Conservation (phyloP, 2,113 vertebrate genomes). For the Poeciliopsis retropinna region DNA sequence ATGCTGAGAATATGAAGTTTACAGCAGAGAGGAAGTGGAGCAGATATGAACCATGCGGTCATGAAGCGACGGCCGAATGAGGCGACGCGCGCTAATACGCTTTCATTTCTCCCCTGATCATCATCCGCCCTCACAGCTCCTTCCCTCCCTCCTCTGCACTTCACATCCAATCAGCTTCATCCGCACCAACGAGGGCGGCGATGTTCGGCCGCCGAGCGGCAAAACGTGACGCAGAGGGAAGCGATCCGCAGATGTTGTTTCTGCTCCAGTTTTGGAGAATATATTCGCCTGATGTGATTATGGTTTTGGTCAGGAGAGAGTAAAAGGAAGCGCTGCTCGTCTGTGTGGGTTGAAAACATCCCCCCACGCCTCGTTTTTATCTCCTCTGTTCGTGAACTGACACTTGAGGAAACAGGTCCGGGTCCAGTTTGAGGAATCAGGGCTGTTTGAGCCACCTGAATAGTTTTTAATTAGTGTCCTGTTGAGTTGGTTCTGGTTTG, state of each 20-base stretch:
- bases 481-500: no score
- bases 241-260: constrained; percentile 13
- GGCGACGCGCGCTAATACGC: background rate
- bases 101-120: constrained; percentile 29
- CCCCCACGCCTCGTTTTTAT: constrained; percentile 6
- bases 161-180: constrained; percentile 2
- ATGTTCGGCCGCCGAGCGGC: background rate
- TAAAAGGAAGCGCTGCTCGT: background rate
- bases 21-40: background rate
- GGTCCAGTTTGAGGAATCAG: no score
- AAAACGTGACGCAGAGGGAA: background rate
- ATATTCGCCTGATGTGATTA: background rate
- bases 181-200: constrained; percentile 1
- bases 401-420: constrained; percentile 9
- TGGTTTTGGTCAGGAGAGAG: background rate
- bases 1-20: background rate
- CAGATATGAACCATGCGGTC: constrained; percentile 2
- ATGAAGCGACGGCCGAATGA: constrained; percentile 11
- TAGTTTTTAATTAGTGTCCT: no score
- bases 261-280: constrained; percentile 7
- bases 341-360: background rate
- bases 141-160: constrained; percentile 1
- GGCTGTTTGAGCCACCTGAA: no score
- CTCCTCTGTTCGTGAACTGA: background rate
- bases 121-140: constrained; percentile 10